Conservation (phyloP, 2,888 invertebrate genomes). For the Erebia palarica region DNA sequence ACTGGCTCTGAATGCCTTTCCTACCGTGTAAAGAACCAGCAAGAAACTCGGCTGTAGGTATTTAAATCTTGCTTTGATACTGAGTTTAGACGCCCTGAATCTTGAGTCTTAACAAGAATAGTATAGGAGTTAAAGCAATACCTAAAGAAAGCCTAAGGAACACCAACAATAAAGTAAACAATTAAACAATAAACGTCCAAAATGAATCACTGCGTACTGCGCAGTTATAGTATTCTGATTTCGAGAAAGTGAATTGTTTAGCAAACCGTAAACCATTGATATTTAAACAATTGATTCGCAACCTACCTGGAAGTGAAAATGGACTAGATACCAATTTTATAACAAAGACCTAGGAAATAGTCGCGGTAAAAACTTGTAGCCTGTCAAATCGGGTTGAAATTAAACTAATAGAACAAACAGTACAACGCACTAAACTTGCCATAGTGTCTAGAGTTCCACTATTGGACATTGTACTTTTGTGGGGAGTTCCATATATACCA, state of each 20-base stretch:
- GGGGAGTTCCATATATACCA: too few relatives aligned
- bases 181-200: neutral
- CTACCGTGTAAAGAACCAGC: too few relatives aligned
- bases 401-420: neutral
- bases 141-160: neutral
- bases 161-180: neutral
- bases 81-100: neutral
- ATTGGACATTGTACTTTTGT: too few relatives aligned
- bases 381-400: neutral
- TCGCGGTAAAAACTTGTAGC: conserved; percentile 1
- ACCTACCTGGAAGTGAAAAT: conserved; percentile 15
- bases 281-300: conserved; percentile 14
- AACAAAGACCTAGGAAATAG: conserved; percentile 2
- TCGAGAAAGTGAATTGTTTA: conserved; percentile 11
- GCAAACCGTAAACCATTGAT: conserved; percentile 13
- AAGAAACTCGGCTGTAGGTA: too few relatives aligned
- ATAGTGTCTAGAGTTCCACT: too few relatives aligned
- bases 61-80: too few relatives aligned
- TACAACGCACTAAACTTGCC: too few relatives aligned
- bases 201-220: neutral
- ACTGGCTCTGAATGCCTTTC: too few relatives aligned
- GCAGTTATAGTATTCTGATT: neutral
- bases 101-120: neutral
- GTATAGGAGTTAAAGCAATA: neutral
- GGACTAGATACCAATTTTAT: conserved; percentile 14